Evolutionary conservation across 2,113 vertebrate species (phyloP).

Genomic region (Ploceus nigricollis): DNA sequence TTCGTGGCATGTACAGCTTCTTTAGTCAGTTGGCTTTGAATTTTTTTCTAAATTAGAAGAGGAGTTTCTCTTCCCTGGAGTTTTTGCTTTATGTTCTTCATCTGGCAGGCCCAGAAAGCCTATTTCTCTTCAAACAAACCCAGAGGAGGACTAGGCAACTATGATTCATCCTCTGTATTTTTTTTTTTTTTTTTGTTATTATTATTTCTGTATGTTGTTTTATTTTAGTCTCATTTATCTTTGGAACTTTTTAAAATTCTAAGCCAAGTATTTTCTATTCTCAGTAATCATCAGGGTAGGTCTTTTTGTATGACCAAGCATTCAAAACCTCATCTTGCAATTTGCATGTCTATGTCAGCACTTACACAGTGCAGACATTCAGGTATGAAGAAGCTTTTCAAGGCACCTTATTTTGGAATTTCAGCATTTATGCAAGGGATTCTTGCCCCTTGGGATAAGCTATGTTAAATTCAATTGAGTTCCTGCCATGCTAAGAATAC

Average conservation of each 20-base stretch:
- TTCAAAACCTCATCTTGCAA: neutral
- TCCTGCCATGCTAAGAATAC: neutral
- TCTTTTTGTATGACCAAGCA: neutral
- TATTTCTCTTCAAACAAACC: constrained; percentile 1
- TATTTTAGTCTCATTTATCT: neutral
- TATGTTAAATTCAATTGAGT: neutral
- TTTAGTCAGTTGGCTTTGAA: neutral
- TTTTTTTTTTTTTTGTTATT: neutral
- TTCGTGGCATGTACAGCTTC: neutral
- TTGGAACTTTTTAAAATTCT: neutral
- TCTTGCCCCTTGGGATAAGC: neutral
- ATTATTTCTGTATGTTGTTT: neutral
- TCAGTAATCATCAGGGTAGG: neutral
- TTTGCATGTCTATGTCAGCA: neutral
- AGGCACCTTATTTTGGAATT: neutral
- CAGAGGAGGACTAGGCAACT: neutral
- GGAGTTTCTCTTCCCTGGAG: neutral
- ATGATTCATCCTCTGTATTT: neutral
- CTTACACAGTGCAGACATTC: neutral
- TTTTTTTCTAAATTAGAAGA: neutral
- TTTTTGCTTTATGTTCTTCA: neutral
- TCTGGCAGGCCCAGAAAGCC: neutral
- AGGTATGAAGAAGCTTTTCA: neutral
- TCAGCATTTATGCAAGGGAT: neutral
- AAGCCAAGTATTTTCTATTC: neutral